Conservation (phyloP, 2,888 invertebrate genomes). For the Hydropsyche betteni region DNA sequence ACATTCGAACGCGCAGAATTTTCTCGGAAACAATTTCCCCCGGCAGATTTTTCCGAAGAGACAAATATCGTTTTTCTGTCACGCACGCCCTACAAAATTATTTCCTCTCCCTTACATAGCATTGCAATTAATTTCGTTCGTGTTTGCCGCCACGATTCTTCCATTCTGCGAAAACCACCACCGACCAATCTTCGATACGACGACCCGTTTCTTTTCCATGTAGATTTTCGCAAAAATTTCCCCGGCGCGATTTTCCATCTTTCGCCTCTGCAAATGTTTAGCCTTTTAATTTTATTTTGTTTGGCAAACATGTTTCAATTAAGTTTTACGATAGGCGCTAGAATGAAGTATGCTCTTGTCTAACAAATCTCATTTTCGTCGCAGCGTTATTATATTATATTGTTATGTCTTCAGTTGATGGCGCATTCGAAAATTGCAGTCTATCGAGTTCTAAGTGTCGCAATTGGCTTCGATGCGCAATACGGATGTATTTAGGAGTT, state of each 20-base stretch:
- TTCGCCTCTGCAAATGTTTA: background rate
- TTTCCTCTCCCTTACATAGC: slow-evolving; percentile 5
- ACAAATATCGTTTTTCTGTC: slow-evolving; percentile 27
- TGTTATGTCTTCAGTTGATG: too few relatives aligned
- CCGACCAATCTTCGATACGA: background rate
- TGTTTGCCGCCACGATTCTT: background rate
- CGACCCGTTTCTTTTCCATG: too few relatives aligned
- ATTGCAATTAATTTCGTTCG: slow-evolving; percentile 14
- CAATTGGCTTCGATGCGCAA: too few relatives aligned
- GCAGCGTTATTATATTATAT: too few relatives aligned
- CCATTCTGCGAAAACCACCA: background rate
- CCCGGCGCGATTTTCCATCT: background rate
- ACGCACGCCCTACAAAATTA: slow-evolving; percentile 9
- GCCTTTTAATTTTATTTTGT: too few relatives aligned
- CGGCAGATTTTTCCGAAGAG: background rate
- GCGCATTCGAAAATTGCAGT: too few relatives aligned
- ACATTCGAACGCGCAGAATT: background rate
- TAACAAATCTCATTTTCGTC: too few relatives aligned
- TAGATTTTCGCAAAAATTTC: background rate
- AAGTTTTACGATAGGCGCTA: too few relatives aligned
- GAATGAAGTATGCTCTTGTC: too few relatives aligned
- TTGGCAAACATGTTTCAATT: too few relatives aligned
- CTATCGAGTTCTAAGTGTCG: too few relatives aligned
- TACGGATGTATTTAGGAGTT: too few relatives aligned
- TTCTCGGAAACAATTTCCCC: background rate